Evolutionary conservation across 1,140 invertebrate genomes (phyloP).

Genomic region (Lerema accius): DNA sequence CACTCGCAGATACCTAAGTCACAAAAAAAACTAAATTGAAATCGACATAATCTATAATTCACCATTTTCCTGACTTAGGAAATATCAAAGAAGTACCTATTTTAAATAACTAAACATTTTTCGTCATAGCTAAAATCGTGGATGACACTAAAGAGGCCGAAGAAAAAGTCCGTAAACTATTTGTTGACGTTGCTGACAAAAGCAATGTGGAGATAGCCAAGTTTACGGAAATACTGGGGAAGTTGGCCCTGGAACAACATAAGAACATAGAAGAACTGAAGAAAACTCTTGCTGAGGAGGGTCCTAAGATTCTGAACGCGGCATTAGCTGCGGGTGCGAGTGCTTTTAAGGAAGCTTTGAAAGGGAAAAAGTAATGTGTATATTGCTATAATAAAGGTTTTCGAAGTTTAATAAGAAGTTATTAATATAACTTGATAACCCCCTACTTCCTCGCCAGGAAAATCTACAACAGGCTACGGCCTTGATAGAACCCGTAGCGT

Average conservation of each 20-base stretch:
- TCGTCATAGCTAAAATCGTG: conserved; percentile 45
- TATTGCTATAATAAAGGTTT: too few relatives aligned
- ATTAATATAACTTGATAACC: too few relatives aligned
- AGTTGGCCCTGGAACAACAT: conserved; percentile 42
- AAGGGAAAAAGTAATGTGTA: conserved; percentile 15
- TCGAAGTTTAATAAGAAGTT: too few relatives aligned
- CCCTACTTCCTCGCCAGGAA: too few relatives aligned
- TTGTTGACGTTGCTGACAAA: conserved; percentile 38
- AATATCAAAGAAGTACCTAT: too few relatives aligned
- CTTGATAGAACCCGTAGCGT: too few relatives aligned
- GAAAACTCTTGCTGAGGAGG: conserved; percentile 35
- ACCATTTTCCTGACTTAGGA: too few relatives aligned
- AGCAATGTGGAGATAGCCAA: conserved; percentile 39
- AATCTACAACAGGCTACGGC: too few relatives aligned
- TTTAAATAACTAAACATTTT: background rate
- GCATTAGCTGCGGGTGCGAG: conserved; percentile 32
- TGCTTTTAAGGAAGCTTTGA: conserved; percentile 42
- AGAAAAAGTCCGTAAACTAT: conserved; percentile 38
- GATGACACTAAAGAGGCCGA: conserved; percentile 41
- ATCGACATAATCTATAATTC: too few relatives aligned
- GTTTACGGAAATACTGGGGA: conserved; percentile 43
- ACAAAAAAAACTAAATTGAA: too few relatives aligned
- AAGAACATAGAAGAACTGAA: conserved; percentile 39
- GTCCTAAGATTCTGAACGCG: conserved; percentile 34
- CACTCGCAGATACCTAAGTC: too few relatives aligned